Evolutionary conservation across 1,140 invertebrate genomes (phyloP).

Genomic region (Cyclina sinensis): DNA sequence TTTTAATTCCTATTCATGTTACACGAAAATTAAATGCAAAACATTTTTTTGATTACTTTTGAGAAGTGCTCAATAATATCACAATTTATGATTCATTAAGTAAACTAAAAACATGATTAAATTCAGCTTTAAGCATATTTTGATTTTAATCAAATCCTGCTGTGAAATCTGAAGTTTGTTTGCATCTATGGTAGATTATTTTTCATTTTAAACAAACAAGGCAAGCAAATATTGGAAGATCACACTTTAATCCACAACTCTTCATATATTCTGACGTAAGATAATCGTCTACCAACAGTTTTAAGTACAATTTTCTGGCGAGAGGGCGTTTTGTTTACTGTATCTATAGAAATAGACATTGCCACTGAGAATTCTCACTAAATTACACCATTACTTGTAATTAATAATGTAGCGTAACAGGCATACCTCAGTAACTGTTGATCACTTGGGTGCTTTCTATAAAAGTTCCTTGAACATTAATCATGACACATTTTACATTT

Average conservation of each 20-base stretch:
- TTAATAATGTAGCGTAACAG: slow-evolving; percentile 36
- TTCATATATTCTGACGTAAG: background rate
- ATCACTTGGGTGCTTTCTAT: slow-evolving; percentile 5
- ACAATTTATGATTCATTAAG: too few species aligned
- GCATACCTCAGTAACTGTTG: background rate
- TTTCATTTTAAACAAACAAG: slow-evolving; percentile 20
- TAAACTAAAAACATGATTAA: too few species aligned
- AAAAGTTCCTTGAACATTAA: too few species aligned
- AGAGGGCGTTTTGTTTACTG: slow-evolving; percentile 23
- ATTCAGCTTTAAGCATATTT: too few species aligned
- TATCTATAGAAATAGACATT: slow-evolving; percentile 12
- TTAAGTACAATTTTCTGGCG: background rate
- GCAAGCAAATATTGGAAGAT: background rate
- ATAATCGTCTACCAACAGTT: background rate
- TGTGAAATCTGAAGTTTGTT: too few species aligned
- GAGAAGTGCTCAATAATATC: too few species aligned
- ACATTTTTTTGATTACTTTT: too few species aligned
- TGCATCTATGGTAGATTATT: too few species aligned
- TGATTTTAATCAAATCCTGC: too few species aligned
- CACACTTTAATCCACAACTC: background rate
- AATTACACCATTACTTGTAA: slow-evolving; percentile 31
- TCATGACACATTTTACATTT: too few species aligned
- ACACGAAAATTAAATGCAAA: too few species aligned
- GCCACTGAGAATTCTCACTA: background rate
- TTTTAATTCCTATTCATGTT: too few species aligned